A percentile compares a stretch with the other conserved stretches of the same genome.
Evolutionary conservation across 2,113 vertebrate genomes (phyloP).

Genomic region (Crotalus horridus): DNA sequence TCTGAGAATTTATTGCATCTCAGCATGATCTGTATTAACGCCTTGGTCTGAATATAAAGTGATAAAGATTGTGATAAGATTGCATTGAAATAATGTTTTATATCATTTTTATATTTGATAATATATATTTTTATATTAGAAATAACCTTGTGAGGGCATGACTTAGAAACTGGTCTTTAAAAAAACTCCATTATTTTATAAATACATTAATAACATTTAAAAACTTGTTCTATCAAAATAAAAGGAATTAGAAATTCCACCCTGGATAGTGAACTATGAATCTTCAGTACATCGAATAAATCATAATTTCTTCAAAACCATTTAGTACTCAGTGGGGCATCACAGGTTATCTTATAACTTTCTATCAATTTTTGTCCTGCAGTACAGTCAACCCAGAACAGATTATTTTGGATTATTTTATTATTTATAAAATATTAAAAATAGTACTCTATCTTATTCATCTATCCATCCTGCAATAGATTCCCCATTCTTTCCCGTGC

Average conservation of each 20-base stretch:
- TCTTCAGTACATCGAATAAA: neutral
- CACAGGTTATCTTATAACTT: neutral
- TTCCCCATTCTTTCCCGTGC: constrained; percentile 6
- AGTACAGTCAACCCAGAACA: neutral
- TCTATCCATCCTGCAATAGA: neutral
- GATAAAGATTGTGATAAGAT: neutral
- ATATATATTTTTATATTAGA: neutral
- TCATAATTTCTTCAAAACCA: neutral
- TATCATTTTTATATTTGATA: neutral
- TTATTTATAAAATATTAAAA: neutral
- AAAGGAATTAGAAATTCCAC: neutral
- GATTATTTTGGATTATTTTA: neutral
- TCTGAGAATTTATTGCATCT: neutral
- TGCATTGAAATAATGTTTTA: neutral
- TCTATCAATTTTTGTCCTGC: neutral
- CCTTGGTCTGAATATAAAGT: neutral
- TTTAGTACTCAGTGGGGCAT: constrained; percentile 45
- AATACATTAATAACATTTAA: neutral
- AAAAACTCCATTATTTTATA: neutral
- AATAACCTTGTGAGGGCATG: neutral
- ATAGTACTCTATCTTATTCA: neutral
- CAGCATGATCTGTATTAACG: neutral
- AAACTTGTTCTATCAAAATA: neutral
- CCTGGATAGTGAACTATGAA: neutral
- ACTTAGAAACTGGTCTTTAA: neutral